Evolutionary conservation across 2,888 invertebrate genomes (phyloP).

Genomic region (Pristionchus japonicus): DNA sequence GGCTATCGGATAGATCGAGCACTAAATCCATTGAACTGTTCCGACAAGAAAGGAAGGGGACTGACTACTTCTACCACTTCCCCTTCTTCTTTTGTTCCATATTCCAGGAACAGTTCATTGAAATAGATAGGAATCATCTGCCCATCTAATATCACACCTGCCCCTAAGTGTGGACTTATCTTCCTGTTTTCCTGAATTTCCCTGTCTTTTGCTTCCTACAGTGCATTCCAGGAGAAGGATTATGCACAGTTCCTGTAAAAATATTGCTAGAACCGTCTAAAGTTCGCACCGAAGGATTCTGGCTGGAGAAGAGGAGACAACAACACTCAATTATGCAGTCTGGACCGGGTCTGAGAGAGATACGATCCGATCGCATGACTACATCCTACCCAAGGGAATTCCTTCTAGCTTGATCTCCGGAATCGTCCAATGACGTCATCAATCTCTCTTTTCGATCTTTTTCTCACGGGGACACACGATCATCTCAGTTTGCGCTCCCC

Average conservation of each 20-base stretch:
- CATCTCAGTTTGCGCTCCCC: conserved; percentile 17
- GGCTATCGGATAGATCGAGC: background rate
- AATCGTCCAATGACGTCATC: background rate
- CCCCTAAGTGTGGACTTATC: background rate
- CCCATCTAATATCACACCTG: background rate
- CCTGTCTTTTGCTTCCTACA: background rate
- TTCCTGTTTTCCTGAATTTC: background rate
- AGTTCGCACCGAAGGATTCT: background rate
- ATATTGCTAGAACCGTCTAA: background rate
- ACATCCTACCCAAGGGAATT: background rate
- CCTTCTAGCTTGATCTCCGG: background rate
- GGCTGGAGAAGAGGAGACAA: background rate
- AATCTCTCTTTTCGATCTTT: background rate
- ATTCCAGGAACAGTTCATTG: background rate
- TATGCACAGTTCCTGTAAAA: background rate
- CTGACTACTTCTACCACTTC: background rate
- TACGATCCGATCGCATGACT: background rate
- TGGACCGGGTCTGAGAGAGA: background rate
- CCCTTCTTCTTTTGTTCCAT: background rate
- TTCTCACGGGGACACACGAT: conserved; percentile 12
- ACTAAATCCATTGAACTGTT: background rate
- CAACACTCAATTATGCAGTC: conserved; percentile 28
- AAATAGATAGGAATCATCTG: background rate
- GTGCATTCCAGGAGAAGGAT: background rate
- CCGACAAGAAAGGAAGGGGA: background rate